A percentile compares a stretch with the other conserved stretches of the same genome.
phyloP scores from a whole-genome alignment of 2,888 invertebrate genomes.

The Catonia carolina region DNA sequence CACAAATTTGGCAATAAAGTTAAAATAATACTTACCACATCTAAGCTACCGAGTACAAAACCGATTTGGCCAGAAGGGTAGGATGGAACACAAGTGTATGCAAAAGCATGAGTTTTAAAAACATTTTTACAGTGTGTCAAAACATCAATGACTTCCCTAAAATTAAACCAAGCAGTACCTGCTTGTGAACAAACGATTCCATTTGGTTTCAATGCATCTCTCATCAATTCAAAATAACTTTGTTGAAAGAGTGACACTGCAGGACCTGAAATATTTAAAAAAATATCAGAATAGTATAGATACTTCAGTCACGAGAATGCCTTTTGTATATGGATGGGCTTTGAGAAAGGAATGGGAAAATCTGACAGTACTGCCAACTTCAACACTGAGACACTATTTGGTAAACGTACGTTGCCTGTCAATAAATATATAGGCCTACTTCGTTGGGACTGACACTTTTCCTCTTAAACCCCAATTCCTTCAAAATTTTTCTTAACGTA shows the following conservation, averaged over 20 bases:
- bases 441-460: no score
- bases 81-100: constrained; percentile 79
- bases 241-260: constrained; percentile 66
- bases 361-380: no score
- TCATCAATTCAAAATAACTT: constrained; percentile 77
- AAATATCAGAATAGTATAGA: no score
- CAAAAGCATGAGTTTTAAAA: constrained; percentile 75
- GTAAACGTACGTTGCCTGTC: no score
- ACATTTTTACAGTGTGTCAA: constrained; percentile 66
- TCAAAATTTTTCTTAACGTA: no score
- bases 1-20: no score
- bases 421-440: no score
- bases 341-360: no score
- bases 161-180: constrained; percentile 72
- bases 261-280: constrained; percentile 50
- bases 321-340: no score
- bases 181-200: constrained; percentile 92
- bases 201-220: constrained; percentile 69
- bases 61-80: constrained; percentile 98
- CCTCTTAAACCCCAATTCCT: no score
- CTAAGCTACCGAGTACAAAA: constrained; percentile 78
- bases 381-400: no score
- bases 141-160: constrained; percentile 69
- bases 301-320: no score
- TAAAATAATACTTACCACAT: constrained; percentile 47